phyloP scores from a whole-genome alignment of 2,888 invertebrate genomes.

The Sympetrum striolatum region DNA sequence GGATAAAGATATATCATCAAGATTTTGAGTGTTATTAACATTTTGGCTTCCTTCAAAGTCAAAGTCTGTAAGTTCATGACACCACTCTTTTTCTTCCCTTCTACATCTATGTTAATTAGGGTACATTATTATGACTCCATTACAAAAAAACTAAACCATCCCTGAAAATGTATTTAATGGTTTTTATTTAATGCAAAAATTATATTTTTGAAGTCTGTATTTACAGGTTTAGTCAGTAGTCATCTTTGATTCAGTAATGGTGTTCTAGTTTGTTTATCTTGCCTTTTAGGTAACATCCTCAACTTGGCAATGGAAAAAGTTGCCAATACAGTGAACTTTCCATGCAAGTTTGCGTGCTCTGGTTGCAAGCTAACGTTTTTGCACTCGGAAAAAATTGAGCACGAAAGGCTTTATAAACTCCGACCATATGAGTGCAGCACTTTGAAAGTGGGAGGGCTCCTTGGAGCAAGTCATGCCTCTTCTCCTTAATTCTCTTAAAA shows the following conservation, averaged over 20 bases:
- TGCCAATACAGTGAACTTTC: slow-evolving; percentile 97
- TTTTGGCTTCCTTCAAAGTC: no score
- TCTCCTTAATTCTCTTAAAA: slow-evolving; percentile 95
- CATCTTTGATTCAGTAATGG: not conserved
- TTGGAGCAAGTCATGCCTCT: slow-evolving; percentile 99
- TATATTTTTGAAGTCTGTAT: not conserved
- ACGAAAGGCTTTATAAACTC: slow-evolving; percentile 98
- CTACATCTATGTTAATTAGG: no score
- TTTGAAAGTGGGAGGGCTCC: slow-evolving; percentile 99
- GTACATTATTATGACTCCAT: not conserved
- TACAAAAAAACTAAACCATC: not conserved
- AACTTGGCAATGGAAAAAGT: slow-evolving; percentile 99
- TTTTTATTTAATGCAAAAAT: slow-evolving; percentile 35
- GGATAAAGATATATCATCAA: no score
- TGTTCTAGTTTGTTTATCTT: not conserved
- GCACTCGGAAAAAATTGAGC: slow-evolving; percentile 96
- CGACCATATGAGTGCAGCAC: slow-evolving; percentile 96
- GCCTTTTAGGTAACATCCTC: slow-evolving; percentile 81
- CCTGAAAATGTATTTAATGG: not conserved
- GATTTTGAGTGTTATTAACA: no score
- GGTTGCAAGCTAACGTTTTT: slow-evolving; percentile 92
- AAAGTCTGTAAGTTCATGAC: no score
- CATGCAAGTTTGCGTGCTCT: slow-evolving; percentile 96
- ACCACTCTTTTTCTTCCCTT: no score
- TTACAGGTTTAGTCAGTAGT: no score